Evolutionary conservation across 2,113 vertebrate species (phyloP).

Genomic region (Tyrannus savana): DNA sequence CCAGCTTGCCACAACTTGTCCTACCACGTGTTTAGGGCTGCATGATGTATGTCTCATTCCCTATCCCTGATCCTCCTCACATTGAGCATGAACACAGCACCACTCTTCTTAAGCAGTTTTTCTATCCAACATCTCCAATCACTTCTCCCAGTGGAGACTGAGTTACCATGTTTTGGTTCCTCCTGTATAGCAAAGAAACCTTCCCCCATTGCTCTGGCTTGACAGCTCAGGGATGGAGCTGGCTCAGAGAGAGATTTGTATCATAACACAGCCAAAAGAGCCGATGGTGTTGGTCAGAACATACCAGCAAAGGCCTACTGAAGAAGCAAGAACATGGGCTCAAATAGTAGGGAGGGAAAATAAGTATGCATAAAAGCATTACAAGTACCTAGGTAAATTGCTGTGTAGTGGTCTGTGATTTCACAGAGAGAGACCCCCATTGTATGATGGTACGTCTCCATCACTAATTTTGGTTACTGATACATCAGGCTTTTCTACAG

Average conservation of each 20-base stretch:
- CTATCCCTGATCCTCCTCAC: not conserved
- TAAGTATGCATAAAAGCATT: not conserved
- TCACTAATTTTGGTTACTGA: constrained; percentile 31
- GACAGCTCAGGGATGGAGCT: not conserved
- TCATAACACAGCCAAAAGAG: not conserved
- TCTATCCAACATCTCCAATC: not conserved
- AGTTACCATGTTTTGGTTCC: not conserved
- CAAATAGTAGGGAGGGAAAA: not conserved
- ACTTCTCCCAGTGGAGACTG: not conserved
- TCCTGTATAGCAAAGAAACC: not conserved
- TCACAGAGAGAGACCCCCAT: not conserved
- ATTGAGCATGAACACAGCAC: not conserved
- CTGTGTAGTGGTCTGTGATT: not conserved
- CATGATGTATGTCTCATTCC: not conserved
- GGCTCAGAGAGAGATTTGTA: not conserved
- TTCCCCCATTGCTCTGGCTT: not conserved
- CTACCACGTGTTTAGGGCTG: not conserved
- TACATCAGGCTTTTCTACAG: not conserved
- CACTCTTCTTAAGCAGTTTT: not conserved
- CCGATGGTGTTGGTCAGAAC: not conserved
- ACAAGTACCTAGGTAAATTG: constrained; percentile 17
- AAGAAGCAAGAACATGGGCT: not conserved
- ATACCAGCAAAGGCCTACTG: not conserved
- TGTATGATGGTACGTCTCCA: not conserved
- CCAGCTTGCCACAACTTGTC: not conserved